A percentile compares a stretch with the other conserved stretches of the same genome.
Evolutionary conservation across 2,888 invertebrate genomes (phyloP).

Genomic region (Andrena dorsata): DNA sequence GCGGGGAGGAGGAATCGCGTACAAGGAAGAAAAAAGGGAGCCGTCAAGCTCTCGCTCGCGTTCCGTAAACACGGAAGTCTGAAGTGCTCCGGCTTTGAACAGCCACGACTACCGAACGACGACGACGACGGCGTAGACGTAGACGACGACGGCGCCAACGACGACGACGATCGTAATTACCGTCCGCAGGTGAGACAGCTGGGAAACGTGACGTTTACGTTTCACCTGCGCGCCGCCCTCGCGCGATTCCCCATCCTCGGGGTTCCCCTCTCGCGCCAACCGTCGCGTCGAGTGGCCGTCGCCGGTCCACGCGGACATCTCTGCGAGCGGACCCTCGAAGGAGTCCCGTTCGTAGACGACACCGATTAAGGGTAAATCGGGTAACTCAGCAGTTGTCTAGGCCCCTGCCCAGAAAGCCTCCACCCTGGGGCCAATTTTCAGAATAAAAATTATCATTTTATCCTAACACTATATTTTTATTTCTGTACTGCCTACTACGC

Average conservation of each 20-base stretch:
- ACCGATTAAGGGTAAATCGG: no score
- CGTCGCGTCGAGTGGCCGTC: background rate
- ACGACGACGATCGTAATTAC: slow-evolving; percentile 50
- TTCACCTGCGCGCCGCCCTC: slow-evolving; percentile 9
- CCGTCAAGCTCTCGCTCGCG: slow-evolving; percentile 66
- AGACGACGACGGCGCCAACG: background rate
- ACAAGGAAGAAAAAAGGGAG: slow-evolving; percentile 62
- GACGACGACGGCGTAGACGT: slow-evolving; percentile 8
- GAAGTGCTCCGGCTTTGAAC: slow-evolving; percentile 65
- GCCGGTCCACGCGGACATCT: background rate
- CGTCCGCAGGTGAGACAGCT: slow-evolving; percentile 24
- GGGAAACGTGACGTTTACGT: slow-evolving; percentile 39
- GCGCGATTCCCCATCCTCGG: background rate
- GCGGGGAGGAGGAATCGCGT: slow-evolving; percentile 51
- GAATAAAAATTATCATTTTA: no score
- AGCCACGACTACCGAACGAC: slow-evolving; percentile 57
- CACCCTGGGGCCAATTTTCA: no score
- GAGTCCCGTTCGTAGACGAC: no score
- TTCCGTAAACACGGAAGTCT: slow-evolving; percentile 73
- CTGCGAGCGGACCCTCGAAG: no score
- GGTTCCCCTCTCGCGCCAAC: no score
- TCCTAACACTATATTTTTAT: no score
- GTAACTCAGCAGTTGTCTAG: no score
- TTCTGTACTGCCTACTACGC: no score
- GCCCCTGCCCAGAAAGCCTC: no score